Evolutionary conservation across 2,888 invertebrate species (phyloP).

Genomic region (Epiblema foenella): DNA sequence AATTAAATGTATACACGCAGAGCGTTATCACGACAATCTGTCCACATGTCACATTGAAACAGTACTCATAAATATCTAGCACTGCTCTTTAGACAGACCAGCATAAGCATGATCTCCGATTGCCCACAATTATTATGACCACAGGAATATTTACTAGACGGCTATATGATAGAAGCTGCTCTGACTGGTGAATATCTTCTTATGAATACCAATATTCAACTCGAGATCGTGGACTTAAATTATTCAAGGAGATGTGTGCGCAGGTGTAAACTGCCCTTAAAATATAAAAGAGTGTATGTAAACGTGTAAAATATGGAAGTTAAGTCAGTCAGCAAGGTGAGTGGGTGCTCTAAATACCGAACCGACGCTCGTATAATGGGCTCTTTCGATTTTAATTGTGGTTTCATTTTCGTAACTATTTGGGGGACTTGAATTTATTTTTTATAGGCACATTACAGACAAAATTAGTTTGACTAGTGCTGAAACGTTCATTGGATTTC

Average conservation of each 20-base stretch:
- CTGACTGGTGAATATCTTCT: neutral
- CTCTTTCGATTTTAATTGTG: conserved; percentile 25
- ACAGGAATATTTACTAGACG: too few relatives aligned
- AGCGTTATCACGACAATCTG: conserved; percentile 10
- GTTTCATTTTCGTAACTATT: conserved; percentile 8
- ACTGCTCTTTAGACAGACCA: neutral
- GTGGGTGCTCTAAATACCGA: conserved; percentile 36
- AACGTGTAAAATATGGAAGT: neutral
- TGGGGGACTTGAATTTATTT: neutral
- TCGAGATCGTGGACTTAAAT: conserved; percentile 29
- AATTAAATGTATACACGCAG: conserved; percentile 11
- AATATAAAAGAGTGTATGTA: neutral
- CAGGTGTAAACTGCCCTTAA: conserved; percentile 18
- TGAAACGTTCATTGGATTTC: too few relatives aligned
- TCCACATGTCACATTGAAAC: conserved; percentile 13
- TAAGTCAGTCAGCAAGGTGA: neutral
- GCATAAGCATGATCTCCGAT: neutral
- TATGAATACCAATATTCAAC: neutral
- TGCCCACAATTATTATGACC: neutral
- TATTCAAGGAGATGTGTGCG: conserved; percentile 22
- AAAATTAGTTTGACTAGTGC: neutral
- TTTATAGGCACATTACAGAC: neutral
- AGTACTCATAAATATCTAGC: neutral
- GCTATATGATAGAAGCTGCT: neutral
- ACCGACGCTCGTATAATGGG: conserved; percentile 14